These are phyloP conservation scores for Ivindomyrus marchei DNA, from an alignment of 2,113 vertebrate genomes.

Conservation along the genomic window DNA sequence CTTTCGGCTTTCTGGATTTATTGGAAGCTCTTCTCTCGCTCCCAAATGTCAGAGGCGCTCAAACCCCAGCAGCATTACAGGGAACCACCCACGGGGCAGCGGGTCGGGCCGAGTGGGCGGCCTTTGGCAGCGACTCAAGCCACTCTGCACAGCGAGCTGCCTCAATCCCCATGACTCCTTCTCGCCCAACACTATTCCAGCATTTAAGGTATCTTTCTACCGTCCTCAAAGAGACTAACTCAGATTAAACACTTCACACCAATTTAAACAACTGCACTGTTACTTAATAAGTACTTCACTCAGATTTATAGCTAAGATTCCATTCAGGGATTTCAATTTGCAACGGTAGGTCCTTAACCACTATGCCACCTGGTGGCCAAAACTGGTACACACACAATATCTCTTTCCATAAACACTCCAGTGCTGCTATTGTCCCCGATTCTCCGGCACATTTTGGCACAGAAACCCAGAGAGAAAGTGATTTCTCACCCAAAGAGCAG, in stretches of 20 bases:
- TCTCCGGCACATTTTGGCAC: not conserved
- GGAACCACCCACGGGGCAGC: not conserved
- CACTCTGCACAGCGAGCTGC: not conserved
- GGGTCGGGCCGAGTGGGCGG: not conserved
- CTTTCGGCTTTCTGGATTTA: not conserved
- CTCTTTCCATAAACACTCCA: not conserved
- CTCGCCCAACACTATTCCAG: not conserved
- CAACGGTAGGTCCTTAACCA: not conserved
- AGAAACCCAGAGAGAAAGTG: not conserved
- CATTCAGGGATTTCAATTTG: not conserved
- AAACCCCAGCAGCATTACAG: not conserved
- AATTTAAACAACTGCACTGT: not conserved
- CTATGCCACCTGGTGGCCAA: not conserved
- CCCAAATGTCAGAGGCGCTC: not conserved
- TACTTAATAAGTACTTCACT: not conserved
- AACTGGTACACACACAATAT: not conserved
- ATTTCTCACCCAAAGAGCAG: not conserved
- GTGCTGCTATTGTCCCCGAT: not conserved
- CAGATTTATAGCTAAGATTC: not conserved
- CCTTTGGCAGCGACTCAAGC: not conserved
- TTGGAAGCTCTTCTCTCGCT: not conserved
- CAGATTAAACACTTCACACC: not conserved
- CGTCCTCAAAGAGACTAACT: not conserved
- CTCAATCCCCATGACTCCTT: not conserved
- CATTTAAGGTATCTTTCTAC: not conserved